Conservation (phyloP, 2,113 vertebrate genomes). For the Tympanuchus pallidicinctus region DNA sequence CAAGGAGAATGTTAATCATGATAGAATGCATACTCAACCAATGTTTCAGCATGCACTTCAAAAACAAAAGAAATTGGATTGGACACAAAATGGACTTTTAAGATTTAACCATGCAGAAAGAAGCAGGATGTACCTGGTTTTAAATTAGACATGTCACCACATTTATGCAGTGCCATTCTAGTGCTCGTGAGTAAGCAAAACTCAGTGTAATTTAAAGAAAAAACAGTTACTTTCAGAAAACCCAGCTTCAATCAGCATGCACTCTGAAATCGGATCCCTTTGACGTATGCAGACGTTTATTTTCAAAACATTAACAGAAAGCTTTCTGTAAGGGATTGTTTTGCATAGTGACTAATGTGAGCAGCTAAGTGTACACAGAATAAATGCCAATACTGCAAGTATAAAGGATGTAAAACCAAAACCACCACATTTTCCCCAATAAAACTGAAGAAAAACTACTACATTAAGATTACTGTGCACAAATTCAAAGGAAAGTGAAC, state of each 20-base stretch:
- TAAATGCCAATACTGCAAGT: not conserved
- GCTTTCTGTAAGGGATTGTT: not conserved
- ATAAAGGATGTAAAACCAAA: not conserved
- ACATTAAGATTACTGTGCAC: not conserved
- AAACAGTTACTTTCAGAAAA: not conserved
- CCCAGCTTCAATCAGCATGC: not conserved
- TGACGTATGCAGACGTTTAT: not conserved
- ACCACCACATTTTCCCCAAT: not conserved
- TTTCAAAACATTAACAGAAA: not conserved
- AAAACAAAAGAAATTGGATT: not conserved
- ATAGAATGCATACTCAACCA: not conserved
- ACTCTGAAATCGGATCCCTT: not conserved
- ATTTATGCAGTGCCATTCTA: not conserved
- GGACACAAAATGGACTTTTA: not conserved
- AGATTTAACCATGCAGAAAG: not conserved
- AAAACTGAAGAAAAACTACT: not conserved
- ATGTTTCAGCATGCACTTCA: not conserved
- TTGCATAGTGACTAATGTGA: not conserved
- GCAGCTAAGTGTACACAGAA: not conserved
- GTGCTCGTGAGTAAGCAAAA: not conserved
- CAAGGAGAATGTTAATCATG: not conserved
- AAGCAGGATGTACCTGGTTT: not conserved
- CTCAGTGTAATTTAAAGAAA: not conserved
- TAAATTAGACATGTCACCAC: not conserved
- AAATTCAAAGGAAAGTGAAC: not conserved